These are phyloP conservation scores for Habrosyne pyritoides DNA, from an alignment of 2,888 invertebrate species.

Conservation along the genomic window DNA sequence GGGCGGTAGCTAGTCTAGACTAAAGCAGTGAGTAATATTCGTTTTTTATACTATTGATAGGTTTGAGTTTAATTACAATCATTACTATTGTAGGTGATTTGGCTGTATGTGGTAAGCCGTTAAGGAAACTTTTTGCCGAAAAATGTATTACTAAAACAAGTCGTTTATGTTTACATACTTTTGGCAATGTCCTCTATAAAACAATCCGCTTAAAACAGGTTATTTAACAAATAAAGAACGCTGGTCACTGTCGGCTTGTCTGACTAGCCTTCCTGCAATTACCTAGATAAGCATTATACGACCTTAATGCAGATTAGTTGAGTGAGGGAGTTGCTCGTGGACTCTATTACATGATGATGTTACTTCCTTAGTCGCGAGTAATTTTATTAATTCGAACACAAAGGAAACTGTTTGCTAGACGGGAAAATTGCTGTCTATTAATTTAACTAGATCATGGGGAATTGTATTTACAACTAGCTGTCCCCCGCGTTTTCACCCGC, in stretches of 20 bases:
- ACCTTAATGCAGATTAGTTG: conserved; percentile 33
- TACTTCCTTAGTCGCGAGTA: conserved; percentile 19
- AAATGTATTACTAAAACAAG: not conserved
- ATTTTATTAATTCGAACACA: conserved; percentile 3
- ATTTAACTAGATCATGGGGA: not conserved
- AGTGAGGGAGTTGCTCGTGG: conserved; percentile 12
- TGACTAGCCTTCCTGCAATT: conserved; percentile 56
- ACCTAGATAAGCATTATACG: conserved; percentile 40
- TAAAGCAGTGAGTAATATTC: too few species aligned
- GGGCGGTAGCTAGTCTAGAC: too few species aligned
- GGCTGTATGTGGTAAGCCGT: too few species aligned
- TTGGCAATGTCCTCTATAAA: not conserved
- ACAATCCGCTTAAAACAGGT: not conserved
- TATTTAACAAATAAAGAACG: not conserved
- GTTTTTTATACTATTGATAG: too few species aligned
- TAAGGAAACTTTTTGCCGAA: too few species aligned
- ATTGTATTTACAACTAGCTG: too few species aligned
- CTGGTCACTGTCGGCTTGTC: conserved; percentile 23
- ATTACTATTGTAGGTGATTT: too few species aligned
- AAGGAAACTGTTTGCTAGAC: not conserved
- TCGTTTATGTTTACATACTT: not conserved
- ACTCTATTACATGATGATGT: conserved; percentile 45
- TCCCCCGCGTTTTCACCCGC: too few species aligned
- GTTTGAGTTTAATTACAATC: too few species aligned
- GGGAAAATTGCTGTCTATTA: not conserved